Base-by-base conservation (phyloP, 1,140 invertebrate genomes). In the Sycophila sp. region DNA sequence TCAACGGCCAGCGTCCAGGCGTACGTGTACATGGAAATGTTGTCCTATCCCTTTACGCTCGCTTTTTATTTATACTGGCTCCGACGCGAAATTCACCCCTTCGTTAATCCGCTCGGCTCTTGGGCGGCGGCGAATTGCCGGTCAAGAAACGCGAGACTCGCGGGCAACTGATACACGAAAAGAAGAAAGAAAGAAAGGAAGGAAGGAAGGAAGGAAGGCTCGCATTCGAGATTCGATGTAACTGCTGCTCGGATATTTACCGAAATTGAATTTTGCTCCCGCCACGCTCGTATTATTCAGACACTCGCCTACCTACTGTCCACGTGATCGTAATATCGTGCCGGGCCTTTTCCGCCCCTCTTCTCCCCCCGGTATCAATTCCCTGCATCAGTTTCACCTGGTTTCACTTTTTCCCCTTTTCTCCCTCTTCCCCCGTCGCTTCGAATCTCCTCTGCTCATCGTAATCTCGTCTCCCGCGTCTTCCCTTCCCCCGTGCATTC, bases 211-310 rank as follows among this genome's bases (percentile, higher is more conserved):
- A 26, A 34, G 24, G 28, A 63, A 62, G 55, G 36, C 10, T 26
- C 55, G 62, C 65, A 64, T 71, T 56, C 42, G 34, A 64, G 69
- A 71, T 55, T 64, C 38, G 38, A 22, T 30, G 69, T 63, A 49
- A 58, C 68, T 55, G 68, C 69, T 66, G 69, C 60, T 71, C 38
- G 58, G 75, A 78, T 77, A 75, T 79, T 79, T 78, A 74, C 64
- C 53, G 69, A 77, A 80, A 80, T 79, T 79, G 78, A 78, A 80
- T 79, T 80, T 78, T 60, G 64, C 55, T 51, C 56, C 45, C 67
- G 64, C 15, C 28, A n/a, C n/a, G n/a, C n/a, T n/a, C 26, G 26
- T 71, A 63, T 59, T 75, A 64, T 69, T 60, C 67, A 62, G 40
- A 60, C 69, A 47, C 42, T 47, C 42, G 42, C 42, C 17, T 19